These are phyloP conservation scores for Icerya purchasi DNA, from an alignment of 2,888 invertebrate genomes.

Conservation along the genomic window DNA sequence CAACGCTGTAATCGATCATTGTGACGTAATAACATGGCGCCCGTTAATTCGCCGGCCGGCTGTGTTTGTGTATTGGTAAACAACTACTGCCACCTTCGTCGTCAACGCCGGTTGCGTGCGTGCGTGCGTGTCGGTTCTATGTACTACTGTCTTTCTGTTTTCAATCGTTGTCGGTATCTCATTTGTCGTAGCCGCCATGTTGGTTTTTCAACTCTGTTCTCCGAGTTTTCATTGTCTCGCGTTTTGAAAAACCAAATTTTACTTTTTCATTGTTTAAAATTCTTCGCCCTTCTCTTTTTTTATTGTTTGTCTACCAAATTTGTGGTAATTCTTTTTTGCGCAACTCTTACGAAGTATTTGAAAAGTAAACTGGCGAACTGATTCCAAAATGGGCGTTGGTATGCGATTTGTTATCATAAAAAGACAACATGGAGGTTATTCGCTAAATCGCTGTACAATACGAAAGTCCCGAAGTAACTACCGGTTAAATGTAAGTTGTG, in stretches of 20 bases:
- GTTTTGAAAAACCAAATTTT: neutral
- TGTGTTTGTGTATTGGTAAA: neutral
- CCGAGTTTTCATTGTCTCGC: slow-evolving; percentile 3
- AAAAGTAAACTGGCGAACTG: too few species aligned
- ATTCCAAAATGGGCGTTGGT: too few species aligned
- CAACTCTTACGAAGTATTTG: too few species aligned
- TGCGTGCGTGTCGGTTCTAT: neutral
- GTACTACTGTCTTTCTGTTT: slow-evolving; percentile 1
- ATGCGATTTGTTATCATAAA: too few species aligned
- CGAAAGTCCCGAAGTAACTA: too few species aligned
- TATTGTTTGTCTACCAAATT: too few species aligned
- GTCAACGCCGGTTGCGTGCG: neutral
- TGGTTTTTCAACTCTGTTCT: slow-evolving; percentile 2
- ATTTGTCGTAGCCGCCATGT: slow-evolving; percentile 2
- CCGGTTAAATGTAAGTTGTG: too few species aligned
- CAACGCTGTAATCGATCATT: neutral
- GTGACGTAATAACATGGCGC: neutral
- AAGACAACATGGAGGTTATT: too few species aligned
- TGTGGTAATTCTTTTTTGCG: too few species aligned
- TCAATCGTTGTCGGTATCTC: too few species aligned
- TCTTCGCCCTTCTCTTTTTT: slow-evolving; percentile 4
- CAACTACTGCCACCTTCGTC: neutral
- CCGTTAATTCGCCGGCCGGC: neutral
- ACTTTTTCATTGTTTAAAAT: neutral
- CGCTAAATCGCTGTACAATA: too few species aligned